Evolutionary conservation across 2,888 invertebrate genomes (phyloP).

Genomic region (Tipula vernalis): DNA sequence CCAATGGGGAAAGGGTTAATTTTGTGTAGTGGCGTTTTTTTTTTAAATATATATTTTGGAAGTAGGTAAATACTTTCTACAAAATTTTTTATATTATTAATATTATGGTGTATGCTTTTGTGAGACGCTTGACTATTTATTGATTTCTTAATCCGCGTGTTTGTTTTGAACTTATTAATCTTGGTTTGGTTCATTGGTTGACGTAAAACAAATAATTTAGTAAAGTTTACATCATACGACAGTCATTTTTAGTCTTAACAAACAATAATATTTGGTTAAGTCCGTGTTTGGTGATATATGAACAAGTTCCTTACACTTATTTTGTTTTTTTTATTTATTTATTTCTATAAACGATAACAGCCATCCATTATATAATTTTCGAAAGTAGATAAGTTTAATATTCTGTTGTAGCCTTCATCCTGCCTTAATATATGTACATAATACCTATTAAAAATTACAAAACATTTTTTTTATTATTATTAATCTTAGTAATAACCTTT

Average conservation of each 20-base stretch:
- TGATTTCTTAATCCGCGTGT: neutral
- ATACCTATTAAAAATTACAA: neutral
- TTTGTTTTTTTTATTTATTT: neutral
- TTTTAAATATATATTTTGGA: neutral
- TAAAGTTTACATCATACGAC: neutral
- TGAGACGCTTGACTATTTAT: neutral
- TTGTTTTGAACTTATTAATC: neutral
- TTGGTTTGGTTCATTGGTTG: neutral
- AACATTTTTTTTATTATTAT: neutral
- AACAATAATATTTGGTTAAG: neutral
- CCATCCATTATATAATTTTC: neutral
- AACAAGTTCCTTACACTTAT: neutral
- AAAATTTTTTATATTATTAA: neutral
- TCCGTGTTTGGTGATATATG: neutral
- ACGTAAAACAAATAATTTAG: neutral
- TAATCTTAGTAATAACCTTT: neutral
- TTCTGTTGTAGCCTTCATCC: neutral
- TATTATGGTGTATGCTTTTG: neutral
- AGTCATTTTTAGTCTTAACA: neutral
- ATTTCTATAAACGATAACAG: neutral
- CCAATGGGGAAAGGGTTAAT: neutral
- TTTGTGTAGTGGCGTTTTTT: neutral
- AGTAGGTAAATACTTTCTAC: neutral
- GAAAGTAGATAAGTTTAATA: neutral
- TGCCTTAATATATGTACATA: neutral